Conservation (phyloP, 2,797 vertebrate species). For the Tragelaphus eurycerus region DNA sequence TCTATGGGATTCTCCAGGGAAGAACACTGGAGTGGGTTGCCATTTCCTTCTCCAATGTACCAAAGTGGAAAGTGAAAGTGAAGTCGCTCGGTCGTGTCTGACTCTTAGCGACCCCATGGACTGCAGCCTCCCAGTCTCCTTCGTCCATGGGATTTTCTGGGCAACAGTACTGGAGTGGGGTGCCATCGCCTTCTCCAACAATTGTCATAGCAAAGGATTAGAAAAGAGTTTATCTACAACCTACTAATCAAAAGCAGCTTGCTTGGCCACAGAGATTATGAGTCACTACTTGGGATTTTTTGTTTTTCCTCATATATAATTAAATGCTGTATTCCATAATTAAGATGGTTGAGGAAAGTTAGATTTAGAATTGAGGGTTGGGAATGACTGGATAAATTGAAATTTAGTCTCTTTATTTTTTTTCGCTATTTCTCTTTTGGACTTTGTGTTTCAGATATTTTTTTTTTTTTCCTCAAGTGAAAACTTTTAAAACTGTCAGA, state of each 20-base stretch:
- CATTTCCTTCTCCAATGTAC: no score
- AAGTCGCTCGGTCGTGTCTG: no score
- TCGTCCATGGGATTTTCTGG: no score
- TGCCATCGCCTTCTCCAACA: background rate
- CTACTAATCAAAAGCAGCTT: background rate
- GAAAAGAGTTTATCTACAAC: background rate
- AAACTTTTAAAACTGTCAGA: constrained; percentile 14
- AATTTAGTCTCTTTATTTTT: background rate
- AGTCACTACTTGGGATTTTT: background rate
- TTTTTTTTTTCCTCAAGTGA: background rate
- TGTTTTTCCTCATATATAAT: background rate
- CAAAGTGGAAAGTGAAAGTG: no score
- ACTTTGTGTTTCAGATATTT: background rate
- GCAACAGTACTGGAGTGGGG: no score
- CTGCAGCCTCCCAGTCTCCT: no score
- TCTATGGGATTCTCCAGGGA: no score
- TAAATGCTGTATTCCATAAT: background rate
- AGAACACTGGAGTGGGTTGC: no score
- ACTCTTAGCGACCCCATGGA: no score
- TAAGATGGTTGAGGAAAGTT: background rate
- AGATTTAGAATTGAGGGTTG: background rate
- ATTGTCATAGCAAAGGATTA: background rate
- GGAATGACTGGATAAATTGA: background rate
- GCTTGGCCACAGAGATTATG: background rate
- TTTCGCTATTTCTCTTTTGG: background rate